Evolutionary conservation across 2,113 vertebrate species (phyloP).

Genomic region (Steatornis caripensis): DNA sequence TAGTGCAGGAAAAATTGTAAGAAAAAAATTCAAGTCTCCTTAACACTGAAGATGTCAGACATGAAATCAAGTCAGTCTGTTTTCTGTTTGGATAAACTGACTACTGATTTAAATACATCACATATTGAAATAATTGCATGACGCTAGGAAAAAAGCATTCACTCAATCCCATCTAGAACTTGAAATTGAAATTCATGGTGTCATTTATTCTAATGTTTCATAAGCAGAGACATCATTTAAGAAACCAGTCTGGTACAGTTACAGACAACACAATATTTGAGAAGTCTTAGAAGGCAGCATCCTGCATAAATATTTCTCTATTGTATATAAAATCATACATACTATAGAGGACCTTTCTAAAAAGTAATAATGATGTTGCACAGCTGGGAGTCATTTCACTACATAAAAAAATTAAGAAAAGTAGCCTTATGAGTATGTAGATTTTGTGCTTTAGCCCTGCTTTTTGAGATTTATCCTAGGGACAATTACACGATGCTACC

Average conservation of each 20-base stretch:
- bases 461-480: background rate
- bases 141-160: background rate
- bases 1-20: background rate
- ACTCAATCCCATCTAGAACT: background rate
- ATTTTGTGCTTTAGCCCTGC: background rate
- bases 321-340: background rate
- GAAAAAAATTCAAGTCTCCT: background rate
- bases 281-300: background rate
- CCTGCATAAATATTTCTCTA: background rate
- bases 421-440: background rate
- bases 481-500: background rate
- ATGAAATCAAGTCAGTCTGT: background rate
- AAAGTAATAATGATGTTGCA: background rate
- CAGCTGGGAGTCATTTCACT: background rate
- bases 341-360: background rate
- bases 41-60: background rate
- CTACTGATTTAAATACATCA: background rate
- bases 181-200: background rate
- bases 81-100: background rate
- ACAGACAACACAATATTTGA: background rate
- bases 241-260: background rate
- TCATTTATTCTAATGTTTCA: background rate
- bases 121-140: background rate
- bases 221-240: background rate
- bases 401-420: background rate